Percentiles rank a stretch among this genome's conserved stretches.
Evolutionary conservation across 1,140 invertebrate species (phyloP).

Genomic region (Leucophenga varia): DNA sequence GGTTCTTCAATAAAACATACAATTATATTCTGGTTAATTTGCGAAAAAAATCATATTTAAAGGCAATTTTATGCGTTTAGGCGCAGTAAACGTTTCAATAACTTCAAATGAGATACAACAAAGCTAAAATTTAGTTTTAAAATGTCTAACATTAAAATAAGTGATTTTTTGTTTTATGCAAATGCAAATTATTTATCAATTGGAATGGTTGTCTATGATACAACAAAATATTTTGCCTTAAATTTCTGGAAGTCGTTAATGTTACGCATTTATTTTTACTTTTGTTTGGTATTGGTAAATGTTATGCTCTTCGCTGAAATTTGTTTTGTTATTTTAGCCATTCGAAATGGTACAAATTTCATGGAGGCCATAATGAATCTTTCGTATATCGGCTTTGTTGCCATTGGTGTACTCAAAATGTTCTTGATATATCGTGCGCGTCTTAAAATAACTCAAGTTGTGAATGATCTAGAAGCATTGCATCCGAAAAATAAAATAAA

Average conservation of each 20-base stretch:
- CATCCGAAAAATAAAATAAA: constrained; percentile 17
- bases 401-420: constrained; percentile 41
- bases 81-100: too few species aligned
- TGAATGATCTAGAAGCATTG: constrained; percentile 20
- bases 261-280: constrained; percentile 19
- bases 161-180: constrained; percentile 25
- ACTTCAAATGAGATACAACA: too few species aligned
- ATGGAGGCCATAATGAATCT: constrained; percentile 43
- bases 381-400: constrained; percentile 40
- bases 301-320: constrained; percentile 27
- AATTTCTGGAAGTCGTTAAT: constrained; percentile 3
- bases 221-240: neutral
- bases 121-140: too few species aligned
- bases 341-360: constrained; percentile 32
- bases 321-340: constrained; percentile 35
- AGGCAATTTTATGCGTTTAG: too few species aligned
- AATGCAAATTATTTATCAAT: constrained; percentile 36
- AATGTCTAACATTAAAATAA: too few species aligned
- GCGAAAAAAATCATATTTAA: too few species aligned
- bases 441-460: constrained; percentile 17
- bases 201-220: constrained; percentile 37
- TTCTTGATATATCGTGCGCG: constrained; percentile 25
- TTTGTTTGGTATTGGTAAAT: constrained; percentile 33
- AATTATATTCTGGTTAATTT: too few species aligned
- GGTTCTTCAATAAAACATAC: too few species aligned